Evolutionary conservation across 2,113 vertebrate genomes (phyloP).

Genomic region (Hiodon alosoides): DNA sequence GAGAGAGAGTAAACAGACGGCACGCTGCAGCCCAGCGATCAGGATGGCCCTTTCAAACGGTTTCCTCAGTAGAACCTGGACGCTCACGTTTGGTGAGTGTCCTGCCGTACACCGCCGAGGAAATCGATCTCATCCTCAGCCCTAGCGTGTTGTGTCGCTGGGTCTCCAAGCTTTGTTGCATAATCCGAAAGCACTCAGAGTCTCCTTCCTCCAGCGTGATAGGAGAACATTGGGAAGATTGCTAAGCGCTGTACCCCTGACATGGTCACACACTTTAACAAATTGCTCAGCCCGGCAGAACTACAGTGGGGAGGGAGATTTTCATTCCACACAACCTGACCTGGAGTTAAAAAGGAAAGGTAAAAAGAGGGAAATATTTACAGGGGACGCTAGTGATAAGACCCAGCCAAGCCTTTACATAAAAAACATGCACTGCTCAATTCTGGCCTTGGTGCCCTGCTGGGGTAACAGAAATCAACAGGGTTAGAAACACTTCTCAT

Average conservation of each 20-base stretch:
- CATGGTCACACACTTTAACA: constrained; percentile 56
- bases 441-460: no score
- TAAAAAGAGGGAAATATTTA: no score
- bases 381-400: neutral
- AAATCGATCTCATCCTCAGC: constrained; percentile 68
- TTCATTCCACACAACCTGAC: neutral
- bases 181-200: constrained; percentile 40
- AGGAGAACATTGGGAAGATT: constrained; percentile 42
- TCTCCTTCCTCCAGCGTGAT: constrained; percentile 36
- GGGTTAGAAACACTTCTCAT: no score
- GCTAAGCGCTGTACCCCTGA: constrained; percentile 46
- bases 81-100: constrained; percentile 49
- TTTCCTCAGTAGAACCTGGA: constrained; percentile 47
- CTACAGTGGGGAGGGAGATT: neutral
- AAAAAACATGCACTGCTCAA: no score
- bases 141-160: constrained; percentile 38
- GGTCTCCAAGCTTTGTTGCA: constrained; percentile 54
- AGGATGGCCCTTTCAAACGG: constrained; percentile 1
- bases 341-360: neutral
- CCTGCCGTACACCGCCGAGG: constrained; percentile 60
- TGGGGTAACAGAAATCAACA: no score
- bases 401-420: neutral
- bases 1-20: no score
- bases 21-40: constrained; percentile 41
- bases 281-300: constrained; percentile 50